Conservation (phyloP, 2,888 invertebrate species). For the Thysanoteuthis rhombus region DNA sequence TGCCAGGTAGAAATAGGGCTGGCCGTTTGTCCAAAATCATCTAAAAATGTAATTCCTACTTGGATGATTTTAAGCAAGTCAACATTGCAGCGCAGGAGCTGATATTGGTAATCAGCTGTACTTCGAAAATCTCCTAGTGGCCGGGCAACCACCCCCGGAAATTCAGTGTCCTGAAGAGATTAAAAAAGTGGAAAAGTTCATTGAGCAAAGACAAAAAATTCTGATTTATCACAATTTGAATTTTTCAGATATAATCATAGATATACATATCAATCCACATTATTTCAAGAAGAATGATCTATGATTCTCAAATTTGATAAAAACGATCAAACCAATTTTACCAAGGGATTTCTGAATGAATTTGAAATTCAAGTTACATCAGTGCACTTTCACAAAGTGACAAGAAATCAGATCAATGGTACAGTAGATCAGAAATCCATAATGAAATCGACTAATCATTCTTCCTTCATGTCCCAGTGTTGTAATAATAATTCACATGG, state of each 20-base stretch:
- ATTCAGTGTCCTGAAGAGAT: slow-evolving; percentile 90
- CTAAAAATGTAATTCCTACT: slow-evolving; percentile 89
- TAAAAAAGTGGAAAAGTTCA: not conserved
- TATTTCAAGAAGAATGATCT: no score
- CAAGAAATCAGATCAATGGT: no score
- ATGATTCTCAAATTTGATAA: not conserved
- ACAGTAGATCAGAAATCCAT: no score
- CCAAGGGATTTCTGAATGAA: no score
- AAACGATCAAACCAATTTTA: no score
- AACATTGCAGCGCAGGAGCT: slow-evolving; percentile 94
- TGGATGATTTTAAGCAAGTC: slow-evolving; percentile 97
- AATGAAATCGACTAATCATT: no score
- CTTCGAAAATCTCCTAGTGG: slow-evolving; percentile 83
- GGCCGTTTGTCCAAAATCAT: slow-evolving; percentile 95
- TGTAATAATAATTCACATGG: no score
- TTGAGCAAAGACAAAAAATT: not conserved
- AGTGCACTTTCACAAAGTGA: no score
- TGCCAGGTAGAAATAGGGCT: slow-evolving; percentile 88
- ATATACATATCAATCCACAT: no score
- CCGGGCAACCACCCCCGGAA: slow-evolving; percentile 96
- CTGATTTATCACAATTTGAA: not conserved
- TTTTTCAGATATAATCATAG: no score
- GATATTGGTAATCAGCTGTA: slow-evolving; percentile 77
- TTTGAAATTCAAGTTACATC: no score
- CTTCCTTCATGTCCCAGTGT: no score